Base-by-base conservation (phyloP, 2,113 vertebrate species). In the Saimiri boliviensis region DNA sequence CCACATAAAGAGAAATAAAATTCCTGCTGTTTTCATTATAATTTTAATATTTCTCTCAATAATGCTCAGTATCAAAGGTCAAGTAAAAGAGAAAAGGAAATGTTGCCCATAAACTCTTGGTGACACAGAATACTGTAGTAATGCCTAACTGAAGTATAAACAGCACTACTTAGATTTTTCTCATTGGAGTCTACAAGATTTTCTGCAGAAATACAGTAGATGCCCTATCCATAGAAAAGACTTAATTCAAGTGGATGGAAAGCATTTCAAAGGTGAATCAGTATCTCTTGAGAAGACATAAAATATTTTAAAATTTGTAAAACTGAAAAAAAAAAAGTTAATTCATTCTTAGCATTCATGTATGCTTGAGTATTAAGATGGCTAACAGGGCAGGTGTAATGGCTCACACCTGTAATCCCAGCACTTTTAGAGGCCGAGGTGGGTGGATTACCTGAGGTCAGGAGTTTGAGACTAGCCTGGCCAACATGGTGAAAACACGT, bases 1-100 rank as follows among this genome's bases (percentile, higher is more conserved):
- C 25, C 89, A 89, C 58, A 63, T 74, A 90, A 97, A 95, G 45
- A 84, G 71, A 98, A 96, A 98, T 13, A 14, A 52, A 84, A 95
- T 85, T 89, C 40, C 79, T 86, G 25, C 96, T 68, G 4, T 83
- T 94, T 95, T n/a, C 58, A 93, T 2, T 93, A 10, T 21, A 98
- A 70, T 97, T 66, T 54, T 42, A 30, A 91, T 80, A 86, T 79
- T 96, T 96, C 95, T 88, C 45, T 42, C 60, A 97, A 89, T 47
- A 80, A 96, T 81, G 89, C 89, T 93, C 47, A 95, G 1, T 32
- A 4, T 45, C 21, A 73, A 80, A 71, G 10, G 32, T 47, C 37
- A 95, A 56, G 37, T 4, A 86, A 35, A 42, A 25, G 30, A 83
- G 37, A 32, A 79, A 96, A 85, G 4, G 10, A 73, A 88, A n/a